phyloP scores from a whole-genome alignment of 2,888 invertebrate species.

The Bugula neritina region DNA sequence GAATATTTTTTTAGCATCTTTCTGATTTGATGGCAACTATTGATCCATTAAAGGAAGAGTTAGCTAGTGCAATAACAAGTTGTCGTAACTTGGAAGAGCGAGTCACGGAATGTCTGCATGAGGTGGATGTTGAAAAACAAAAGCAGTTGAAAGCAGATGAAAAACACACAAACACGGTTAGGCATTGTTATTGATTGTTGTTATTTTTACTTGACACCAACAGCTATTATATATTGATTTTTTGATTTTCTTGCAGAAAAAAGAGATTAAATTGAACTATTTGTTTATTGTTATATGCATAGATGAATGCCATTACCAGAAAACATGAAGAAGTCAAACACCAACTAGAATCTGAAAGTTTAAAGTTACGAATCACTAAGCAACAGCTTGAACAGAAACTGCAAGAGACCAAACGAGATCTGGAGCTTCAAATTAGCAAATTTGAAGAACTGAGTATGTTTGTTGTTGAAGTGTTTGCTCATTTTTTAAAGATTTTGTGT shows the following conservation, averaged over 20 bases:
- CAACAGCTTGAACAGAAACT: conserved; percentile 37
- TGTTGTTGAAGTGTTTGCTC: background rate
- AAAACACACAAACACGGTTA: conserved; percentile 21
- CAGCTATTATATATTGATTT: no score
- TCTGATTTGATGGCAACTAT: conserved; percentile 39
- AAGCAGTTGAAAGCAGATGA: conserved; percentile 30
- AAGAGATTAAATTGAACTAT: no score
- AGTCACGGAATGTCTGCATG: conserved; percentile 38
- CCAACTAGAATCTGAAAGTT: background rate
- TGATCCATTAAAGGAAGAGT: conserved; percentile 40
- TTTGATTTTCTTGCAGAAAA: no score
- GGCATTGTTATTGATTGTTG: no score
- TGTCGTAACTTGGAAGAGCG: conserved; percentile 39
- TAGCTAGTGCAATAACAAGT: conserved; percentile 37
- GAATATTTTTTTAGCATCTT: conserved; percentile 26
- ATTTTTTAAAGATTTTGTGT: no score
- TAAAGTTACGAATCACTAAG: conserved; percentile 34
- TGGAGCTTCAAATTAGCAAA: conserved; percentile 36
- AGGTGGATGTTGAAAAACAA: conserved; percentile 42
- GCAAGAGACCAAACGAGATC: conserved; percentile 34
- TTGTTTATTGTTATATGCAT: background rate
- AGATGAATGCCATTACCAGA: background rate
- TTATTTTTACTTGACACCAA: no score
- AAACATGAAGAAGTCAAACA: background rate
- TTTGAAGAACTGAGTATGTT: conserved; percentile 38